Evolutionary conservation across 1,140 invertebrate species (phyloP).

Genomic region (Hydropsyche tenuis): DNA sequence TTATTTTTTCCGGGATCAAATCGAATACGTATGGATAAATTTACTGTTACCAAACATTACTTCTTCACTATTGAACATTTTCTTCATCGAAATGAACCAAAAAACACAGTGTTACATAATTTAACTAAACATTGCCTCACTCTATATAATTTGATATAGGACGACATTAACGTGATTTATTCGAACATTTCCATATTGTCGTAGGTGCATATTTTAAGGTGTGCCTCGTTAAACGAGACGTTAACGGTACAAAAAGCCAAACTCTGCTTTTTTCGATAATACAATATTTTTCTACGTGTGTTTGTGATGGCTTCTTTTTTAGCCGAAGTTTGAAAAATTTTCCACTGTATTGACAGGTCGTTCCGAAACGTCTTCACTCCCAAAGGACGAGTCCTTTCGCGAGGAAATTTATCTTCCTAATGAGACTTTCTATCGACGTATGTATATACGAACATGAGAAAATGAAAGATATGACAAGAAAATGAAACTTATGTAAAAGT

Average conservation of each 20-base stretch:
- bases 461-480: too few species aligned
- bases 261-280: too few species aligned
- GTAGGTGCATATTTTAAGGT: background rate
- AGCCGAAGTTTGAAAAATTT: background rate
- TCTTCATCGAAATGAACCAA: background rate
- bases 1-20: constrained; percentile 17
- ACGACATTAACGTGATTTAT: background rate
- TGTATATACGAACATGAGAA: too few species aligned
- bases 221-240: background rate
- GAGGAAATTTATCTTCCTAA: constrained; percentile 1
- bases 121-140: background rate
- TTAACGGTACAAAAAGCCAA: too few species aligned
- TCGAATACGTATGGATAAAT: constrained; percentile 19
- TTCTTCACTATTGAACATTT: constrained; percentile 16
- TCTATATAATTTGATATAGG: background rate
- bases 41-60: background rate
- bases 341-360: background rate
- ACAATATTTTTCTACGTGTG: too few species aligned
- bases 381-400: background rate
- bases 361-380: background rate
- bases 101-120: background rate
- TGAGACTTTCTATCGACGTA: background rate
- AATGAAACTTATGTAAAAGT: too few species aligned
- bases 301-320: too few species aligned
- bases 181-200: background rate